phyloP scores from a whole-genome alignment of 2,888 invertebrate genomes.

The Sinopyrophorus schimmeli region DNA sequence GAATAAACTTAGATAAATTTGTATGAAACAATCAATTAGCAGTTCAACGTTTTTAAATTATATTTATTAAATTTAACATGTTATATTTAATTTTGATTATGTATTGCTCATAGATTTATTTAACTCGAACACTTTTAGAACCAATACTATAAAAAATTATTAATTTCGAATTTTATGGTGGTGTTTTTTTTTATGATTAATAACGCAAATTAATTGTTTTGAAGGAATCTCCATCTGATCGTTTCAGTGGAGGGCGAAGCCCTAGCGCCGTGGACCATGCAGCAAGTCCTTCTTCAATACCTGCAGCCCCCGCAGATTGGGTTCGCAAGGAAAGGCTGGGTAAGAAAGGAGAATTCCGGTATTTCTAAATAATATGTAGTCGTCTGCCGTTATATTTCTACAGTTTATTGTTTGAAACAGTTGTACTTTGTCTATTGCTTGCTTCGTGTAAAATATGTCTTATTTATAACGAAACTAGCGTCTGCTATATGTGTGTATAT shows the following conservation, averaged over 20 bases:
- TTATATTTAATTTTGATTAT: too few relatives aligned
- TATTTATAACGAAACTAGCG: constrained; percentile 19
- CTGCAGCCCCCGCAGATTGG: constrained; percentile 74
- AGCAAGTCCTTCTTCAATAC: constrained; percentile 53
- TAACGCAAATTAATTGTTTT: too few relatives aligned
- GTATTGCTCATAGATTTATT: too few relatives aligned
- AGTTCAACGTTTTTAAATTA: too few relatives aligned
- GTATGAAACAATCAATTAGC: too few relatives aligned
- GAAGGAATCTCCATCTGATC: constrained; percentile 56
- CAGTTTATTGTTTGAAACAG: constrained; percentile 21
- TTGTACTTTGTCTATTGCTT: constrained; percentile 26
- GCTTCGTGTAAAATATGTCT: constrained; percentile 28
- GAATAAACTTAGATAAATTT: too few relatives aligned
- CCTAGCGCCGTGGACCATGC: constrained; percentile 57
- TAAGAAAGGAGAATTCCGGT: constrained; percentile 94
- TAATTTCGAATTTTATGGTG: too few relatives aligned
- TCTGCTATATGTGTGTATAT: constrained; percentile 24
- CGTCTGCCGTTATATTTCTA: constrained; percentile 23
- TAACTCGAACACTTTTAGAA: too few relatives aligned
- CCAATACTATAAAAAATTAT: too few relatives aligned
- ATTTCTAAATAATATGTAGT: constrained; percentile 66
- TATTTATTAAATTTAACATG: too few relatives aligned
- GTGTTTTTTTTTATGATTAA: too few relatives aligned
- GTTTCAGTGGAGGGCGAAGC: constrained; percentile 54
- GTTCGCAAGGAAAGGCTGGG: constrained; percentile 85